Base-by-base conservation (phyloP, 2,797 vertebrate species). In the Myotis myotis region DNA sequence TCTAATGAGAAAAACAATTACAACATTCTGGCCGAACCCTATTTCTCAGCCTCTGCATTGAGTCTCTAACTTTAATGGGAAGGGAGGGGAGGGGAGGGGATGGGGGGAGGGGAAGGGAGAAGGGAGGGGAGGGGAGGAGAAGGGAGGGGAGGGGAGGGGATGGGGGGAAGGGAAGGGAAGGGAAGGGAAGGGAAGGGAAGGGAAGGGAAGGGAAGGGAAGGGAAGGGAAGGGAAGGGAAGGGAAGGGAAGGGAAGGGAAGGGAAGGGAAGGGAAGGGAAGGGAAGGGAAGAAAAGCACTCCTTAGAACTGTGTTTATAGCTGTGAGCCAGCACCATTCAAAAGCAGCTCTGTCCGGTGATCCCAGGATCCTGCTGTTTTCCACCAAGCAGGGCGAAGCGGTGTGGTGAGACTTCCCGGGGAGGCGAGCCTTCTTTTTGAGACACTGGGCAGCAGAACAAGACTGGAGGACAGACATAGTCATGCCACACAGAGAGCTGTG, bases 41-140 rank as follows among this genome's bases (percentile, higher is more conserved):
- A 2, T 62, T 86, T 89, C 60, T 92, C 33, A 81, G 44, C 66
- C 23, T 85, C 55, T 94, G 19, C 2, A 9, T 88, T 49, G 28
- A 30, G 30, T 36, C n/a, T 68, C 16, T 72, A n/a, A 74, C 47
- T 60, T 89, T 75, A 74, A 72, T 51, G n/a, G 38, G 38, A 38
- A 38, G 41, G 41, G 6, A 41, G 41, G 41, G 5, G 41, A 38
- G 38, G 38, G 38, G 36, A 36, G 36, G 36, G 36, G 36, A 36
- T 36, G 36, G 36, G 36, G 36, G 36, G 36, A 36, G 36, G 36
- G 36, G 36, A 36, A 36, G 36, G 36, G 36, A 36, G 36, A 36
- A 36, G 36, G 36, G 36, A 36, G 36, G 36, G 36, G 36, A 7
- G 7, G 38, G 38, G 3, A 38, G 1, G 36, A 4, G 36, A 36